Base-by-base conservation (phyloP, 2,113 vertebrate species). In the Amblyornis subalaris region DNA sequence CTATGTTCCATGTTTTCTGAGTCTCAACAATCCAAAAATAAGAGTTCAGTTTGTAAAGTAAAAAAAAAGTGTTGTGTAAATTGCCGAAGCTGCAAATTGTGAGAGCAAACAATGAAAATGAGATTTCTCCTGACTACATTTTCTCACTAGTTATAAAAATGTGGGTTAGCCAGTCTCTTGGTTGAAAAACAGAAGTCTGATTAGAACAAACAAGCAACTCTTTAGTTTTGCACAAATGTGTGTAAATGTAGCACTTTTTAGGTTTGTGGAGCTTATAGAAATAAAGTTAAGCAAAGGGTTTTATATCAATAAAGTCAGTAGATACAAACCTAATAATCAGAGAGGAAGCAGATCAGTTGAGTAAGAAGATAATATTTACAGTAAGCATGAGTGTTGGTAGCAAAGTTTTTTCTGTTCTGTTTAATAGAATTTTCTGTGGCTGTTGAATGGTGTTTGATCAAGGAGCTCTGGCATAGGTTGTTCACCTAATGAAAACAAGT, bases 291-390 rank as follows among this genome's bases (percentile, higher is more conserved):
- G 36, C 35, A 78, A 86, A 93, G 11, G 10, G 65, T 84, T 51
- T 78, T 72, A 48, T 85, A 55, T 88, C 60, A 77, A 77, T 88
- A 83, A 75, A 94, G 58, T 40, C 66, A 79, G 42, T 87, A 79
- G 78, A 60, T 89, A 55, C 24, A 69, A 76, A 72, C 50, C 40
- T 84, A 78, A 87, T 54, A 89, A 95, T 89, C 78, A 64, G 35
- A 94, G 29, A 85, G 74, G 84, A 92, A 92, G 58, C 38, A 92
- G 77, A 66, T 69, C 62, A 38, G 25, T 85, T 87, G 36, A 79
- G 35, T 64, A 70, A 85, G 66, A 89, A 80, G 73, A 71, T 69
- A 90, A 76, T 94, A 65, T 85, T 95, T 94, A 61, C 40, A 82
- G 0, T 60, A 81, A 44, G 7, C 42, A 12, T 69, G 36, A 87